A percentile compares a stretch with the other conserved stretches of the same genome.
phyloP scores from a whole-genome alignment of 1,140 invertebrate species.

The Leptopilina clavipes region DNA sequence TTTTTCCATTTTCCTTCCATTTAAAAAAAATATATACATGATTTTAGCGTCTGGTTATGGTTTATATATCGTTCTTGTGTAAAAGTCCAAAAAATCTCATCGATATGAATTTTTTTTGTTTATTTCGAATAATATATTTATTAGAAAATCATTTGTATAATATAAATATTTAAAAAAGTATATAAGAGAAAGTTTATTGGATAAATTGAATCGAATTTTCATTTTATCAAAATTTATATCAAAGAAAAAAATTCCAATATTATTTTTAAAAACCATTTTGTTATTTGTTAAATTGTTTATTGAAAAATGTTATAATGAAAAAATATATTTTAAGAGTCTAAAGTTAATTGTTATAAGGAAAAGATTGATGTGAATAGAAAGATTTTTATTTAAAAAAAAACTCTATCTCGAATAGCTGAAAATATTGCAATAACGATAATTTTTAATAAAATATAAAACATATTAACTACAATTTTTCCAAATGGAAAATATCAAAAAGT shows the following conservation, averaged over 20 bases:
- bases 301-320: constrained; percentile 1
- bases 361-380: not conserved
- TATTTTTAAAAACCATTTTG: not conserved
- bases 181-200: not conserved
- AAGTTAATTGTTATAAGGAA: not conserved
- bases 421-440: not conserved
- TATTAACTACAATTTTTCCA: too few species aligned
- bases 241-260: not conserved
- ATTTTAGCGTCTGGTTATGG: not conserved
- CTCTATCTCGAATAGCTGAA: not conserved
- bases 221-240: constrained; percentile 14
- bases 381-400: constrained; percentile 5
- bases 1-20: not conserved
- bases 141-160: too few species aligned
- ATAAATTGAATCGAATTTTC: constrained; percentile 26
- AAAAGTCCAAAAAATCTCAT: constrained; percentile 44
- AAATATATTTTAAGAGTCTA: not conserved
- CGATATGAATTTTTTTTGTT: constrained; percentile 38
- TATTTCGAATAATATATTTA: too few species aligned
- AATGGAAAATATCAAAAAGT: too few species aligned
- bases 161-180: too few species aligned
- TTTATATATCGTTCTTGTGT: not conserved
- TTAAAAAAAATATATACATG: not conserved
- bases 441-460: too few species aligned
- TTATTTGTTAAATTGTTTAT: constrained; percentile 17